Base-by-base conservation (phyloP, 2,888 invertebrate genomes). In the Epinotia brunnichana region DNA sequence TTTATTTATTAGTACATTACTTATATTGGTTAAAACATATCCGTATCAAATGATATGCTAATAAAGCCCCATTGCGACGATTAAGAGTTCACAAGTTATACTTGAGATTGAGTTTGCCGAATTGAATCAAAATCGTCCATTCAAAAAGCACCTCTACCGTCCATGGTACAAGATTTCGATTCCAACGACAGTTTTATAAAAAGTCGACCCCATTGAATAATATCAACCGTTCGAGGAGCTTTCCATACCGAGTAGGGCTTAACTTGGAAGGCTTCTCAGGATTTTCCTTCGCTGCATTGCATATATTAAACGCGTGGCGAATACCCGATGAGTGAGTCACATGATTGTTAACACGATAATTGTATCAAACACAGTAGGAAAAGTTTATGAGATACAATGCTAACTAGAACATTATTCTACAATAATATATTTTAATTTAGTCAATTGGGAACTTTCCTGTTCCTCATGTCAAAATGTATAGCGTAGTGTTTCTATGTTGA, bases 221-320 rank as follows among this genome's bases (percentile, higher is more conserved):
- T 29, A 5, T 29, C 29, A 29, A 29, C 17, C 44, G 29, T 15
- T 24, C 53, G 44, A 21, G 70, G 64, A 71, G 66, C 64, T 66
- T 71, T 66, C 71, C 71, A 66, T 66, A 54, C 44, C 29, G 17
- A 60, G 35, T 48, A 24, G 21, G 39, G 19, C 48, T 66, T 48
- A 29, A 60, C 60, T 69, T 61, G 39, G 53, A 53, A 39, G 70
- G 24, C 64, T 54, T 67, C 67, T 54, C 60, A 61, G 66, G 66
- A 60, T 71, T 67, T 71, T 61, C 71, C 61, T 61, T 53, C 39
- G 63, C 54, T 66, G 60, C 24, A 64, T 29, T 59, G 71, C 54
- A 67, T 61, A 56, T 60, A 35, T 54, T 44, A 48, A 19, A 61
- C 59, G 41, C 60, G 60, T 60, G 15, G 39, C 21, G 60, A 51